Conservation (phyloP, 2,797 vertebrate species). For the Sebastes jordani region DNA sequence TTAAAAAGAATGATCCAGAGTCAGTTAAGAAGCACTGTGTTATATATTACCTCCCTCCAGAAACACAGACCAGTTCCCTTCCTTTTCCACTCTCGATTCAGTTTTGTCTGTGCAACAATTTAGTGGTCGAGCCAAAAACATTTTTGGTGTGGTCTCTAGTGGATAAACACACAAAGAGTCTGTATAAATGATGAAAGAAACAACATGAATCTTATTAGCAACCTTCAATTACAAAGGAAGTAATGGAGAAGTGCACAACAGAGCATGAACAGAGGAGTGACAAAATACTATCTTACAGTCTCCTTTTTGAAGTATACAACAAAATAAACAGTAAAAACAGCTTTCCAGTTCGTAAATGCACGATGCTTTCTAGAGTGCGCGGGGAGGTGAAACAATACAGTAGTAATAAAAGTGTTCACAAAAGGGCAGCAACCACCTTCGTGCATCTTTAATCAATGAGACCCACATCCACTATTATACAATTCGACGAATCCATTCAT, state of each 20-base stretch:
- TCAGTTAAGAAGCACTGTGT: conserved; percentile 66
- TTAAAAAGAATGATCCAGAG: conserved; percentile 72
- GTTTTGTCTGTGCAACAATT: conserved; percentile 37
- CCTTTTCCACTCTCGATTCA: conserved; percentile 23
- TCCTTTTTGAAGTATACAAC: conserved; percentile 6
- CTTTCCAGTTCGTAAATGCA: conserved; percentile 38
- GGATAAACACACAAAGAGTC: conserved; percentile 13
- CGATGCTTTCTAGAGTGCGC: conserved; percentile 19
- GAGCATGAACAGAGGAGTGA: conserved; percentile 26
- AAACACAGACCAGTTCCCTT: conserved; percentile 18
- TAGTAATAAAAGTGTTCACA: conserved; percentile 28
- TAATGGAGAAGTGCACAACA: conserved; percentile 2
- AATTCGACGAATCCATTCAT: conserved; percentile 32
- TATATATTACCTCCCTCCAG: conserved; percentile 34
- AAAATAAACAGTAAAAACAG: conserved; percentile 31
- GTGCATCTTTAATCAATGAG: conserved; percentile 19
- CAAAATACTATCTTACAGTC: conserved; percentile 12
- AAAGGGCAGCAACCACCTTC: conserved; percentile 43
- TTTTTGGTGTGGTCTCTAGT: conserved; percentile 33
- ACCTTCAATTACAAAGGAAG: conserved; percentile 5
- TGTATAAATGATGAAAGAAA: conserved; percentile 26
- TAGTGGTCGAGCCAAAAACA: conserved; percentile 11
- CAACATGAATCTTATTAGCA: background rate
- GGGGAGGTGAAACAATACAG: conserved; percentile 17
- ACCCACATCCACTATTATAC: conserved; percentile 29